Percentiles rank a stretch among this genome's conserved stretches.
Evolutionary conservation across 2,888 invertebrate species (phyloP).

Genomic region (Netelia virgata): DNA sequence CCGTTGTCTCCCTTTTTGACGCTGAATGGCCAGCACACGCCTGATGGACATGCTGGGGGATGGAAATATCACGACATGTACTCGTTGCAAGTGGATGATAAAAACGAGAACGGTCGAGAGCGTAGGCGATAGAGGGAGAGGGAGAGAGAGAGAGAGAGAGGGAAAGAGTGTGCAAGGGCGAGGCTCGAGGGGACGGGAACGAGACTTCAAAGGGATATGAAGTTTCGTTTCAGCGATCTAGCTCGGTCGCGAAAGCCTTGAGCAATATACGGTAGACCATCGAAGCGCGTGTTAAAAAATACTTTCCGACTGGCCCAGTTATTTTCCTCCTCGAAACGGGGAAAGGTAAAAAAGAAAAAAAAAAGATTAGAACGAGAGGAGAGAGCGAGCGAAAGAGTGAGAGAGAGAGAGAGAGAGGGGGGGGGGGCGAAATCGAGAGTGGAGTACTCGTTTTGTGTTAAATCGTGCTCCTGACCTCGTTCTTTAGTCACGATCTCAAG

Average conservation of each 20-base stretch:
- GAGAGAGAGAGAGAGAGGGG: slow-evolving; percentile 1
- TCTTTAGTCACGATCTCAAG: slow-evolving; percentile 5
- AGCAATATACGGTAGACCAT: slow-evolving; percentile 33
- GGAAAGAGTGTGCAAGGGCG: slow-evolving; percentile 26
- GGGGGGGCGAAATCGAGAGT: neutral
- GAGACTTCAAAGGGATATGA: slow-evolving; percentile 64
- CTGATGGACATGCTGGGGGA: slow-evolving; percentile 20
- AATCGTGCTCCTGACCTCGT: slow-evolving; percentile 34
- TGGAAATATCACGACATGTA: slow-evolving; percentile 38
- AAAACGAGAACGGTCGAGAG: slow-evolving; percentile 19
- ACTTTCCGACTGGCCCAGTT: slow-evolving; percentile 48
- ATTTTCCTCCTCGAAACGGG: neutral
- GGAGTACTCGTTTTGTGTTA: slow-evolving; percentile 3
- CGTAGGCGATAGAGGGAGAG: slow-evolving; percentile 20
- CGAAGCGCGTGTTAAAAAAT: slow-evolving; percentile 24
- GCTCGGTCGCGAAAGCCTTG: slow-evolving; percentile 41
- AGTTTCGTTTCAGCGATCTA: slow-evolving; percentile 50
- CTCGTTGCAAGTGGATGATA: slow-evolving; percentile 33
- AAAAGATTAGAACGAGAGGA: neutral
- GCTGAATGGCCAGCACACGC: slow-evolving; percentile 33
- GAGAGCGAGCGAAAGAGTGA: slow-evolving; percentile 4
- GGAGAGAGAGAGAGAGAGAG: slow-evolving; percentile 30
- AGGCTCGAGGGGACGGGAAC: slow-evolving; percentile 50
- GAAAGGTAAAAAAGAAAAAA: slow-evolving; percentile 13
- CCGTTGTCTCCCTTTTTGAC: slow-evolving; percentile 30